A percentile compares a stretch with the other conserved stretches of the same genome.
Conservation (phyloP, 2,888 invertebrate genomes). For the Nemurella pictetii region DNA sequence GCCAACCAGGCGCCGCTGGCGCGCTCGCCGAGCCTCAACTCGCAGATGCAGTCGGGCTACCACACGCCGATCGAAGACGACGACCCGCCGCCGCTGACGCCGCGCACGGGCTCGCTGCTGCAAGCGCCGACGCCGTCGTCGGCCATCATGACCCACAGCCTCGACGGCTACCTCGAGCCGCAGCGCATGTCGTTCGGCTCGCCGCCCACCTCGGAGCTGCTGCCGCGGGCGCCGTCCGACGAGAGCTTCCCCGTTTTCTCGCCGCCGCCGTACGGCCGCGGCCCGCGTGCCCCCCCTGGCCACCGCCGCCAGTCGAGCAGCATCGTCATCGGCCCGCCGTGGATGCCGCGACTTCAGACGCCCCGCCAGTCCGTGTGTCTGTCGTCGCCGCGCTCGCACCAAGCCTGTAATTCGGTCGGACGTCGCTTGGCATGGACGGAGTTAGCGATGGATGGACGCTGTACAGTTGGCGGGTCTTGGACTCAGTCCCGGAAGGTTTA, state of each 20-base stretch:
- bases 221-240: conserved; percentile 64
- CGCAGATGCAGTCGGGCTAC: conserved; percentile 69
- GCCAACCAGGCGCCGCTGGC: conserved; percentile 37
- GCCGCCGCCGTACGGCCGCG: conserved; percentile 68
- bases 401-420: conserved; percentile 79
- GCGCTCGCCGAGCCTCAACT: conserved; percentile 51
- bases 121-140: conserved; percentile 67
- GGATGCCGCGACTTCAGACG: conserved; percentile 58
- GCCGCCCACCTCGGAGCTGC: conserved; percentile 71
- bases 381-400: conserved; percentile 82
- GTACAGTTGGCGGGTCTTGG: neutral
- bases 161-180: conserved; percentile 85
- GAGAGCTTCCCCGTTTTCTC: conserved; percentile 86
- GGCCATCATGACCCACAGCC: conserved; percentile 79
- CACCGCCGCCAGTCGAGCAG: conserved; percentile 52
- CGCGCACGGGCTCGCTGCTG: conserved; percentile 58
- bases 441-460: neutral
- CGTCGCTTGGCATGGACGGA: neutral
- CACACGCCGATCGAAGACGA: conserved; percentile 76
- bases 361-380: conserved; percentile 77
- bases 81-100: conserved; percentile 57
- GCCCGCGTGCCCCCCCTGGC: conserved; percentile 46
- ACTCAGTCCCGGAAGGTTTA: neutral
- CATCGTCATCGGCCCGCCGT: conserved; percentile 53
- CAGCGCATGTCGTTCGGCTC: conserved; percentile 80